Conservation (phyloP, 1,140 invertebrate species). For the Bombyx mandarina region DNA sequence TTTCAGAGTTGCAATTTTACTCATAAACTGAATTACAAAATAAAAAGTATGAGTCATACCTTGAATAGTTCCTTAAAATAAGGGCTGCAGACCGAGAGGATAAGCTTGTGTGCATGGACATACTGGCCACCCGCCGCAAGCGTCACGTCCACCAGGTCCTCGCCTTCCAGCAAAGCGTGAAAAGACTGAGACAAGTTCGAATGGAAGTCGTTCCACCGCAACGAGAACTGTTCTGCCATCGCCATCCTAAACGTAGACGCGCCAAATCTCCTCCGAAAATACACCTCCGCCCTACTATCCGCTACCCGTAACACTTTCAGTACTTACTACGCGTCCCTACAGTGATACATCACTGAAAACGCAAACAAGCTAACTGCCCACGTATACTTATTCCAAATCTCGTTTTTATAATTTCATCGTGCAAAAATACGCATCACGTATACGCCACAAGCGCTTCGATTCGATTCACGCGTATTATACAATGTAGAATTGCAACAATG, state of each 20-base stretch:
- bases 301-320: conserved; percentile 41
- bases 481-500: conserved; percentile 52
- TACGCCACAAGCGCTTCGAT: conserved; percentile 28
- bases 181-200: conserved; percentile 81
- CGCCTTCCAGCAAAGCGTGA: conserved; percentile 76
- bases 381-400: conserved; percentile 22
- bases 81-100: conserved; percentile 79
- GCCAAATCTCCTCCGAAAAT: conserved; percentile 17
- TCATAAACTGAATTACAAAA: background rate
- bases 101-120: conserved; percentile 80
- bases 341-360: conserved; percentile 58
- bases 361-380: conserved; percentile 21
- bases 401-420: conserved; percentile 6
- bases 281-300: conserved; percentile 11
- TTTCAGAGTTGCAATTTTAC: no score
- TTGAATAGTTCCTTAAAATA: conserved; percentile 82
- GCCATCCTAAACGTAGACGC: conserved; percentile 48
- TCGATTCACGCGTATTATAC: conserved; percentile 32
- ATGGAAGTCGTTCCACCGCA: conserved; percentile 89
- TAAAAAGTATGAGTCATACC: conserved; percentile 67
- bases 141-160: conserved; percentile 82
- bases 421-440: conserved; percentile 10
- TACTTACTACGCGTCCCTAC: conserved; percentile 55
- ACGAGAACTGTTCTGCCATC: conserved; percentile 80
- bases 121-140: conserved; percentile 79